Percentiles rank a stretch among this genome's conserved stretches.
These are phyloP conservation scores for Rhea pennata DNA, from an alignment of 2,113 vertebrate genomes.

Conservation along the genomic window DNA sequence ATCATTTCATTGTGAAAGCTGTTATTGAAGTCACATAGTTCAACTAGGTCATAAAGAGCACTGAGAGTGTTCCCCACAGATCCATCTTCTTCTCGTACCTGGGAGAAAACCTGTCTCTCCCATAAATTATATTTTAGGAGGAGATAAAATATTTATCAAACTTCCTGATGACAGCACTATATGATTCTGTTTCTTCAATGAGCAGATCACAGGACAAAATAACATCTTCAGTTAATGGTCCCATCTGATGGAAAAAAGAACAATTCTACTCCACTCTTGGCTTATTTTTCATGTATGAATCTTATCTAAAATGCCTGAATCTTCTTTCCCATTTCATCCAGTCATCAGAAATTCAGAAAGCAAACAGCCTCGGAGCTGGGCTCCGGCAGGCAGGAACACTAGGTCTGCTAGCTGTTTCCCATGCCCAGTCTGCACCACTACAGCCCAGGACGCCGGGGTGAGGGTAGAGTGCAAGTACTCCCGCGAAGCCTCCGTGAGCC, in stretches of 20 bases:
- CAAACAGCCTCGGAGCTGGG: accelerated
- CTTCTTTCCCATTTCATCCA: accelerated
- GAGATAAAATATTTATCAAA: neutral
- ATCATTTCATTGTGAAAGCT: neutral
- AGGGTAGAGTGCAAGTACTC: accelerated
- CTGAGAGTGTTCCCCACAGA: neutral
- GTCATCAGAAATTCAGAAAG: neutral
- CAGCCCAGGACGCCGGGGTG: accelerated
- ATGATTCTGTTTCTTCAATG: neutral
- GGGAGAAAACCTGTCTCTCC: neutral
- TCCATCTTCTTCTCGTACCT: neutral
- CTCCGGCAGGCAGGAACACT: accelerated
- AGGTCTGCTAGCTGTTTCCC: neutral
- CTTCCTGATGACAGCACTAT: neutral
- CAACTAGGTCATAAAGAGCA: neutral
- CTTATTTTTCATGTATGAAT: neutral
- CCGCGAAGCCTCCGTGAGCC: too few relatives aligned
- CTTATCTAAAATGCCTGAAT: neutral
- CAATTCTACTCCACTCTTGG: neutral
- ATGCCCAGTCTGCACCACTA: neutral
- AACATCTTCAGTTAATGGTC: neutral
- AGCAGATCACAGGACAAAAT: neutral
- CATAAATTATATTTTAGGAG: neutral
- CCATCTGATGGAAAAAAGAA: neutral
- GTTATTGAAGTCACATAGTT: neutral